Evolutionary conservation across 2,888 invertebrate species (phyloP).

Genomic region (Stenotaenia linearis): DNA sequence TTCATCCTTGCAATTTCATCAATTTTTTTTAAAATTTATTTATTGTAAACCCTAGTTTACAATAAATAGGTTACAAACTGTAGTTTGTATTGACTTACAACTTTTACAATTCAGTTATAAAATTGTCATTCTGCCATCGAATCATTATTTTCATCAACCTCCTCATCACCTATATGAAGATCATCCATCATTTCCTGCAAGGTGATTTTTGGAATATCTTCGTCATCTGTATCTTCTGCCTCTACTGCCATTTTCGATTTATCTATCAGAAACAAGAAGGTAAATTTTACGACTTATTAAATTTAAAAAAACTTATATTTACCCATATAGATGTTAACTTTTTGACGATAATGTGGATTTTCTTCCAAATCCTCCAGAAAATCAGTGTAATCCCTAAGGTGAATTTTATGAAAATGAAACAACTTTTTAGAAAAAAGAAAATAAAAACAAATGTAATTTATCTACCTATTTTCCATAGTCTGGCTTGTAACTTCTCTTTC

Average conservation of each 20-base stretch:
- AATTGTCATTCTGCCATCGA: neutral
- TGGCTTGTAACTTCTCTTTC: slow-evolving; percentile 37
- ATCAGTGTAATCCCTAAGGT: slow-evolving; percentile 79
- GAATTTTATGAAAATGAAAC: slow-evolving; percentile 17
- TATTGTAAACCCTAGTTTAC: too few species aligned
- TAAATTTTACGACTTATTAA: too few species aligned
- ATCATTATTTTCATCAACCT: neutral
- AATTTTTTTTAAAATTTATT: too few species aligned
- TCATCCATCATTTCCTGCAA: slow-evolving; percentile 93
- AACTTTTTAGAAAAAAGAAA: neutral
- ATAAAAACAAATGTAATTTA: neutral
- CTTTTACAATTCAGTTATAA: too few species aligned
- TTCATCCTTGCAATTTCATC: too few species aligned
- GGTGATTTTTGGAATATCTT: slow-evolving; percentile 64
- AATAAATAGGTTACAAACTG: too few species aligned
- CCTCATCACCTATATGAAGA: slow-evolving; percentile 57
- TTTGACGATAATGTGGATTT: slow-evolving; percentile 78
- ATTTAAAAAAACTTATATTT: too few species aligned
- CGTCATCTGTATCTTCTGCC: slow-evolving; percentile 56
- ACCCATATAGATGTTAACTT: slow-evolving; percentile 80
- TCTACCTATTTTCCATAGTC: neutral
- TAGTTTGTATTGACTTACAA: too few species aligned
- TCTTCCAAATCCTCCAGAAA: slow-evolving; percentile 97
- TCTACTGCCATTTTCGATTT: slow-evolving; percentile 43
- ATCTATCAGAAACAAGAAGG: neutral